These are phyloP conservation scores for Chanos chanos DNA, from an alignment of 2,797 vertebrate species.

Conservation along the genomic window DNA sequence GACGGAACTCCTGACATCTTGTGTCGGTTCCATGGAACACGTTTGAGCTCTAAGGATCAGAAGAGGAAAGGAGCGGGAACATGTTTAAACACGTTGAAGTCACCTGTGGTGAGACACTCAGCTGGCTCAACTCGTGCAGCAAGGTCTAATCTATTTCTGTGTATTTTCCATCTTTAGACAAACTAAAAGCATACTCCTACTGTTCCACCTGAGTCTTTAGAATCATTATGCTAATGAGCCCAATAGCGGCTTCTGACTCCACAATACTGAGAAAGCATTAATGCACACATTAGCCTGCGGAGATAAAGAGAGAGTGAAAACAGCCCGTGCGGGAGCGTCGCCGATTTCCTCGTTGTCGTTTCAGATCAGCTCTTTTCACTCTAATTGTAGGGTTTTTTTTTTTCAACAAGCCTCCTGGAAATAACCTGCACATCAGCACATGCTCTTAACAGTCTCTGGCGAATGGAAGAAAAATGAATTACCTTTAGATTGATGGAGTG, in stretches of 20 bases:
- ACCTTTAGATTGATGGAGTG: neutral
- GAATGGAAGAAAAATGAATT: too few species aligned
- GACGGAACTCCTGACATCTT: neutral
- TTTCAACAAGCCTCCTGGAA: too few species aligned
- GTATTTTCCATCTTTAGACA: too few species aligned
- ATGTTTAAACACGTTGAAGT: conserved; percentile 3
- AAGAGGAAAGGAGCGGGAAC: neutral
- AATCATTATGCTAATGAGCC: conserved; percentile 6
- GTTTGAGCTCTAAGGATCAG: neutral
- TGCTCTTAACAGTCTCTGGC: too few species aligned
- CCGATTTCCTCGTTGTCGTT: neutral
- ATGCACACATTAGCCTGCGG: conserved; percentile 6
- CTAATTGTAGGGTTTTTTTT: neutral
- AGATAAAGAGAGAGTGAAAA: neutral
- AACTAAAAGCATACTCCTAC: neutral
- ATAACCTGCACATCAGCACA: too few species aligned
- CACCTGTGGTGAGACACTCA: neutral
- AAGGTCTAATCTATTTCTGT: neutral
- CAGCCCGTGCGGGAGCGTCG: neutral
- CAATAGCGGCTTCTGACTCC: conserved; percentile 11
- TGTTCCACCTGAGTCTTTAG: neutral
- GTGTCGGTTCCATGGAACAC: conserved; percentile 5
- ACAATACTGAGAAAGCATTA: conserved; percentile 8
- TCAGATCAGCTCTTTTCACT: conserved; percentile 3
- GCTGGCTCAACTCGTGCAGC: neutral